Evolutionary conservation across 2,113 vertebrate species (phyloP).

Genomic region (Antigone vipio): DNA sequence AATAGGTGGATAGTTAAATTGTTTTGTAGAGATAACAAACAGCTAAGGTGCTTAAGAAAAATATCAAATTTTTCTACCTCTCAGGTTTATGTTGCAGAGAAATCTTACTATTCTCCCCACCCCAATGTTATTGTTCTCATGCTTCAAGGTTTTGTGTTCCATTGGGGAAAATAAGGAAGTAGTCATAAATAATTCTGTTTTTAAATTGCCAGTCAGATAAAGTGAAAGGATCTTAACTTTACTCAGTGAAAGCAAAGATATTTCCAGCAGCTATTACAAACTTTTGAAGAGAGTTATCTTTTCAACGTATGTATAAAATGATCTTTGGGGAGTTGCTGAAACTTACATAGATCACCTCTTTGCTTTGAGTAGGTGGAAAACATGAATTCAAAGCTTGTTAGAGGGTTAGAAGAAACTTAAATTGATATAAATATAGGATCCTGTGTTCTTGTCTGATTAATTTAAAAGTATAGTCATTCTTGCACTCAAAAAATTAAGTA

Average conservation of each 20-base stretch:
- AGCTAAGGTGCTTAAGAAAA: not conserved
- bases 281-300: not conserved
- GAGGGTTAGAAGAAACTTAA: not conserved
- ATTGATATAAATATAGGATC: not conserved
- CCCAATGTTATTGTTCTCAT: not conserved
- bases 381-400: not conserved
- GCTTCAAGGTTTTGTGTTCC: not conserved
- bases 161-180: not conserved
- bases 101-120: not conserved
- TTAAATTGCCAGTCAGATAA: not conserved
- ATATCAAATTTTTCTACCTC: not conserved
- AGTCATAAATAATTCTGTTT: slow-evolving; percentile 28
- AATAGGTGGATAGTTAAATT: not conserved
- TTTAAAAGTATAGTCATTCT: not conserved
- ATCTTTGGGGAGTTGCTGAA: not conserved
- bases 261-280: not conserved
- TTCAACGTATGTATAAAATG: not conserved
- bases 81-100: not conserved
- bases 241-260: not conserved
- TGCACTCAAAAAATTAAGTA: not conserved
- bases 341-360: not conserved
- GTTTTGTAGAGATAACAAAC: not conserved
- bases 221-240: not conserved
- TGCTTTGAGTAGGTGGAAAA: not conserved
- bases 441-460: not conserved